A percentile compares a stretch with the other conserved stretches of the same genome.
These are phyloP conservation scores for Masnerella sp. DNA, from an alignment of 2,888 invertebrate genomes.

Conservation along the genomic window DNA sequence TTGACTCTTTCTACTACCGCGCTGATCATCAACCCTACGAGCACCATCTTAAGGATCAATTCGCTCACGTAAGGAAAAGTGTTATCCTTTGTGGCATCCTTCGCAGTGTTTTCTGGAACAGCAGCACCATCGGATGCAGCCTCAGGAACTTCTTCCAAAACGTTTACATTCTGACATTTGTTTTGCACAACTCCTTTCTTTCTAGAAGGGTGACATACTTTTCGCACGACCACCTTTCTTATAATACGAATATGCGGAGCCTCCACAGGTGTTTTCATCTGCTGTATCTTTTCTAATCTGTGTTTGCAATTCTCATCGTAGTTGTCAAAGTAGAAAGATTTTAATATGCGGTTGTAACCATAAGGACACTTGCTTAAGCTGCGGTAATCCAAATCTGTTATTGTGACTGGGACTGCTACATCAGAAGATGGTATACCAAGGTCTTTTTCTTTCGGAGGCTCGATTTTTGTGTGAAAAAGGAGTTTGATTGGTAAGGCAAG, in stretches of 20 bases:
- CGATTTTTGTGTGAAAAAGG: constrained; percentile 67
- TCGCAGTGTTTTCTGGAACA: too few relatives aligned
- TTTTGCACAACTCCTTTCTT: constrained; percentile 18
- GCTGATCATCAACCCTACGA: constrained; percentile 70
- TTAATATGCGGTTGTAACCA: constrained; percentile 65
- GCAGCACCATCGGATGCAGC: too few relatives aligned
- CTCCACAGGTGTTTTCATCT: not conserved
- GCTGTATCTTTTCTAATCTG: not conserved
- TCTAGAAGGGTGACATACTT: constrained; percentile 13
- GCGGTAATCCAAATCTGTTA: constrained; percentile 56
- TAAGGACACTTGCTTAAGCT: constrained; percentile 66
- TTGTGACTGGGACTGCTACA: not conserved
- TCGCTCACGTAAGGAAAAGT: constrained; percentile 64
- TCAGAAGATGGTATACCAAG: too few relatives aligned
- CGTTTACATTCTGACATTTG: constrained; percentile 11
- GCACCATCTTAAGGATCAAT: constrained; percentile 70
- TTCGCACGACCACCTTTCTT: constrained; percentile 11
- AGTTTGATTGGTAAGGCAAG: constrained; percentile 69
- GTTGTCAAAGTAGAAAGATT: constrained; percentile 64
- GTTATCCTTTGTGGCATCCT: not conserved
- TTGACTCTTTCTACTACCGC: constrained; percentile 69
- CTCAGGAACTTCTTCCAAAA: constrained; percentile 40
- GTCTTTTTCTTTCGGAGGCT: constrained; percentile 29
- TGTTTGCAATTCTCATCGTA: constrained; percentile 70
- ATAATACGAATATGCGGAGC: not conserved